These are phyloP conservation scores for Aethina tumida DNA, from an alignment of 1,140 invertebrate species.

Conservation along the genomic window DNA sequence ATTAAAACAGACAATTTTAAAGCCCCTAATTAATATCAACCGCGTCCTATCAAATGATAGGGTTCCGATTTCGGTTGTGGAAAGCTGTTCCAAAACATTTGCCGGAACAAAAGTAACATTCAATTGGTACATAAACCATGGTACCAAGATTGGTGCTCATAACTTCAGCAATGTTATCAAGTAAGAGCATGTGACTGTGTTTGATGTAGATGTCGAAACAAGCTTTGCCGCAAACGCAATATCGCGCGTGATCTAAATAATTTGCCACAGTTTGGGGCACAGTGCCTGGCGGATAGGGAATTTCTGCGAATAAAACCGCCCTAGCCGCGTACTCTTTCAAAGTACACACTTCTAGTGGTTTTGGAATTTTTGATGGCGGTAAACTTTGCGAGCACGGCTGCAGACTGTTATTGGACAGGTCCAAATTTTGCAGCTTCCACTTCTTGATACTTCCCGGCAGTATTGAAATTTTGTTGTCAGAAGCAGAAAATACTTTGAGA, in stretches of 20 bases:
- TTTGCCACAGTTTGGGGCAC: slow-evolving; percentile 49
- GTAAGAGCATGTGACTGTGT: slow-evolving; percentile 35
- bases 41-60: slow-evolving; percentile 34
- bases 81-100: slow-evolving; percentile 38
- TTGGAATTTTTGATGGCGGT: slow-evolving; percentile 8
- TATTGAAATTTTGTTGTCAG: slow-evolving; percentile 45
- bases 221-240: slow-evolving; percentile 49
- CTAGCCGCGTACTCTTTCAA: slow-evolving; percentile 24
- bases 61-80: slow-evolving; percentile 19
- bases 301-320: slow-evolving; percentile 31
- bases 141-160: slow-evolving; percentile 36
- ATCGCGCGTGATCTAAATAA: slow-evolving; percentile 49
- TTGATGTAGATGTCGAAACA: slow-evolving; percentile 42
- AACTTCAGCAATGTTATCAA: slow-evolving; percentile 36
- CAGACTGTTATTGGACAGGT: slow-evolving; percentile 46
- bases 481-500: slow-evolving; percentile 25
- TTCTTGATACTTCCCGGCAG: slow-evolving; percentile 49
- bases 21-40: slow-evolving; percentile 30
- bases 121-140: slow-evolving; percentile 37
- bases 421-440: slow-evolving; percentile 41
- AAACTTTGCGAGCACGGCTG: not conserved
- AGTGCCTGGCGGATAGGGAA: slow-evolving; percentile 44
- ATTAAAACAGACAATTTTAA: slow-evolving; percentile 1
- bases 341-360: slow-evolving; percentile 19
- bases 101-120: slow-evolving; percentile 50